A percentile compares a stretch with the other conserved stretches of the same genome.
phyloP scores from a whole-genome alignment of 2,888 invertebrate species.

The Drosophila nigritarsus region DNA sequence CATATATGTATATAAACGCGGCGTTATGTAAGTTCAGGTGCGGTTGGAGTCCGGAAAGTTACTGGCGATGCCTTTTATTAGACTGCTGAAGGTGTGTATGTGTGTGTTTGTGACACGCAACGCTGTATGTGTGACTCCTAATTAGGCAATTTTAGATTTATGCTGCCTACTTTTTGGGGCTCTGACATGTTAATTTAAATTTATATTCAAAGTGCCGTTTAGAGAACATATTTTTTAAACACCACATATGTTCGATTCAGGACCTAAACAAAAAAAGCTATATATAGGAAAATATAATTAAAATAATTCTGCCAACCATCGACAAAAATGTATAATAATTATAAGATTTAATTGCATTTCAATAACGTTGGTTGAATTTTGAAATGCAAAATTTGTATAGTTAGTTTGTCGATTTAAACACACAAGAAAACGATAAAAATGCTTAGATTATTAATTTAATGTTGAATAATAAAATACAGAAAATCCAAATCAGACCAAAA shows the following conservation, averaged over 20 bases:
- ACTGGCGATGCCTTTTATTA: conserved; percentile 1
- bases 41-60: background rate
- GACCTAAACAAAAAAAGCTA: no score
- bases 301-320: no score
- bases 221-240: background rate
- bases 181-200: conserved; percentile 16
- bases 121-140: conserved; percentile 15
- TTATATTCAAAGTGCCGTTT: background rate
- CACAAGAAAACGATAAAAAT: no score
- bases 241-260: background rate
- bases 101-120: conserved; percentile 7
- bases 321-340: no score
- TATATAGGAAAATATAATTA: no score
- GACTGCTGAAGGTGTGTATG: background rate
- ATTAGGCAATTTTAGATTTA: conserved; percentile 27
- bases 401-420: no score
- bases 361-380: no score
- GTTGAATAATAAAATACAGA: background rate
- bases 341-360: no score
- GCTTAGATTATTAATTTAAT: background rate
- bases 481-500: background rate
- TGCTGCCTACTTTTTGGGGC: conserved; percentile 43
- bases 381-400: no score
- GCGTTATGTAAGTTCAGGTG: background rate
- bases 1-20: background rate